These are phyloP conservation scores for Palloptera scutellata DNA, from an alignment of 2,888 invertebrate species.

Conservation along the genomic window DNA sequence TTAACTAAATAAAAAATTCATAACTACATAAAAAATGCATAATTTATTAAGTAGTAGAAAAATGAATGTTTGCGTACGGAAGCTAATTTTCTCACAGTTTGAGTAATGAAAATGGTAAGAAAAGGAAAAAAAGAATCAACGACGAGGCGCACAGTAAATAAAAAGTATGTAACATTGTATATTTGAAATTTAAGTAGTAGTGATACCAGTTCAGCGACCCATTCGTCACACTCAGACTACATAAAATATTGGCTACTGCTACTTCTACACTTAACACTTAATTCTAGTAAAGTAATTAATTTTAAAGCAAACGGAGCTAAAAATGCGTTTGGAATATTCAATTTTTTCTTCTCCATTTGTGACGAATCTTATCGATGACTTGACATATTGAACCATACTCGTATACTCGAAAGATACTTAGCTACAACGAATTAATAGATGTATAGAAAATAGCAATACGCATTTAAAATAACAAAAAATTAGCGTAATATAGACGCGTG, in stretches of 20 bases:
- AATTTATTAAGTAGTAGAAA: too few species aligned
- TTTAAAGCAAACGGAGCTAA: not conserved
- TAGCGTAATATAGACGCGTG: not conserved
- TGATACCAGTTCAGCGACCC: not conserved
- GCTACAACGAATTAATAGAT: too few species aligned
- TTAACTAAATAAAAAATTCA: too few species aligned
- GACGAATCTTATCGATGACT: conserved; percentile 9
- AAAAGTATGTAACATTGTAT: too few species aligned
- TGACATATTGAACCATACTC: not conserved
- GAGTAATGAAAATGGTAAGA: not conserved
- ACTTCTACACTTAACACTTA: not conserved
- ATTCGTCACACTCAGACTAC: not conserved
- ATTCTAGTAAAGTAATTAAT: conserved; percentile 5
- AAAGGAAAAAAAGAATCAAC: not conserved
- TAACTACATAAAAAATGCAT: too few species aligned
- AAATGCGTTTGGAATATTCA: too few species aligned
- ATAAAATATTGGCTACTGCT: not conserved
- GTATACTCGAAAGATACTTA: not conserved
- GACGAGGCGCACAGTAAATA: not conserved
- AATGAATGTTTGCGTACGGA: conserved; percentile 6
- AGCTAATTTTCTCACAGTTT: conserved; percentile 31
- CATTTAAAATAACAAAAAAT: not conserved
- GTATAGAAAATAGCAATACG: too few species aligned
- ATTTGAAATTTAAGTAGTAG: too few species aligned
- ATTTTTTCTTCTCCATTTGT: too few species aligned